Conservation (phyloP, 1,140 invertebrate genomes). For the Neoseiulus cucumeris region DNA sequence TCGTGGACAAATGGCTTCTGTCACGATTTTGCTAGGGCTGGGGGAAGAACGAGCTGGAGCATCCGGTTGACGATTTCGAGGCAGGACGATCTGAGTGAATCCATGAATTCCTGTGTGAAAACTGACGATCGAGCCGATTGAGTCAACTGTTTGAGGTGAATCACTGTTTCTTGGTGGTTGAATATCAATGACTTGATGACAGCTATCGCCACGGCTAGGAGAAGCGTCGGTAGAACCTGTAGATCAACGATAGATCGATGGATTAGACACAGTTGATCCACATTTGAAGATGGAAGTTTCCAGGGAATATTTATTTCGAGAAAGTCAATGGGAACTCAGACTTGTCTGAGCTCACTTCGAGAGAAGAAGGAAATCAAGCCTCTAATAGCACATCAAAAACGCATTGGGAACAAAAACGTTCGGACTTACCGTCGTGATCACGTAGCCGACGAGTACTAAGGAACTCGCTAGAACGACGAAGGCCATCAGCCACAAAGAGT, state of each 20-base stretch:
- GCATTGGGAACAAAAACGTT: neutral
- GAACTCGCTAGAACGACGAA: neutral
- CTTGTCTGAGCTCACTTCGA: neutral
- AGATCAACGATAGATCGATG: neutral
- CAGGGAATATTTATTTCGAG: neutral
- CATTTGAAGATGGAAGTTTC: neutral
- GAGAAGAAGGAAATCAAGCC: neutral
- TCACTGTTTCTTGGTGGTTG: neutral
- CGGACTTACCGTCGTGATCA: neutral
- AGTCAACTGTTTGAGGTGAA: neutral
- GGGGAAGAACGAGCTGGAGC: neutral
- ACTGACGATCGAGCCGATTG: neutral
- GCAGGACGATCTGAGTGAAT: neutral
- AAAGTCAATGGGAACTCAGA: neutral
- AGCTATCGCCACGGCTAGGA: neutral
- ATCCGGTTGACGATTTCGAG: neutral
- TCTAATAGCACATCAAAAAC: neutral
- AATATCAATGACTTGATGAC: conserved; percentile 1
- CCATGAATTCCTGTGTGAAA: neutral
- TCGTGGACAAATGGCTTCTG: too few relatives aligned
- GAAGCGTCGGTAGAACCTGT: neutral
- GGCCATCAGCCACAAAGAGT: conserved; percentile 2
- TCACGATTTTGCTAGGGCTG: neutral
- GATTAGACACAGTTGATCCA: too few relatives aligned
- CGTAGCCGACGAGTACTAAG: neutral